These are phyloP conservation scores for Scomber scombrus DNA, from an alignment of 2,113 vertebrate genomes.

Conservation along the genomic window DNA sequence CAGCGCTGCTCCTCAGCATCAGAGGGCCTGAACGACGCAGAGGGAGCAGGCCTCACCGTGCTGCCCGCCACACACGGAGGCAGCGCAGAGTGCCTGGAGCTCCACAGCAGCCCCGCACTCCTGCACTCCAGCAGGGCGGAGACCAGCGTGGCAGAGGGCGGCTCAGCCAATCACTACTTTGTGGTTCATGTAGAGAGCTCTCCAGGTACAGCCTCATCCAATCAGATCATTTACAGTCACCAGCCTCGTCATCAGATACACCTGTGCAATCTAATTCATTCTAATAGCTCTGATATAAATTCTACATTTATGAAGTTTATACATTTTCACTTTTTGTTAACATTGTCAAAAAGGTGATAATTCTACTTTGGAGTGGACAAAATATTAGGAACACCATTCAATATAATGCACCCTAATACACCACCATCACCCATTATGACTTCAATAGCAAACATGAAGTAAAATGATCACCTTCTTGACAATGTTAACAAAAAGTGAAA, in stretches of 20 bases:
- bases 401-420: no score
- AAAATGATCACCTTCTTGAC: no score
- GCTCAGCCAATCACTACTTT: slow-evolving; percentile 80
- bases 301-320: no score
- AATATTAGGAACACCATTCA: no score
- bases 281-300: no score
- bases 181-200: slow-evolving; percentile 83
- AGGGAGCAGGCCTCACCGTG: slow-evolving; percentile 52
- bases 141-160: slow-evolving; percentile 58
- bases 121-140: slow-evolving; percentile 58
- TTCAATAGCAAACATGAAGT: no score
- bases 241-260: neutral
- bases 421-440: no score
- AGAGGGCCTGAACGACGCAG: slow-evolving; percentile 82
- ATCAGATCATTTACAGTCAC: neutral
- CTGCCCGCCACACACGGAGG: slow-evolving; percentile 17
- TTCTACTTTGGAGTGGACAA: no score
- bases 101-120: slow-evolving; percentile 33
- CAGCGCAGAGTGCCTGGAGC: slow-evolving; percentile 71
- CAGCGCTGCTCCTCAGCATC: slow-evolving; percentile 85
- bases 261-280: no score
- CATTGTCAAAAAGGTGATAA: no score
- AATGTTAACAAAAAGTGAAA: no score
- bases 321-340: no score
- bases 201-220: slow-evolving; percentile 65